Evolutionary conservation across 2,113 vertebrate species (phyloP).

Genomic region (Euleptes europaea): DNA sequence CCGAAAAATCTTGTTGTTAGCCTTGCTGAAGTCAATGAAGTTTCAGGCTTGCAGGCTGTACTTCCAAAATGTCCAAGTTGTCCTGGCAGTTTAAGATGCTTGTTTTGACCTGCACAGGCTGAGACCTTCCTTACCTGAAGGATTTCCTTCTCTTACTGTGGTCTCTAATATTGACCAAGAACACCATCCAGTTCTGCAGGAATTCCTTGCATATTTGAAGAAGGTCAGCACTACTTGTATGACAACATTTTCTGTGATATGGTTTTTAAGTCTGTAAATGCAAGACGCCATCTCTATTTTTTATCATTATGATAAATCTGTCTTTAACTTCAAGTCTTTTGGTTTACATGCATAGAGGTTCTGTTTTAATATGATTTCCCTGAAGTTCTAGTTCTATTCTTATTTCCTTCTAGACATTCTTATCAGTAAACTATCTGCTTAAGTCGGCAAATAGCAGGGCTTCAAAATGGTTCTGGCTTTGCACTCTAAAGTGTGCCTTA

Average conservation of each 20-base stretch:
- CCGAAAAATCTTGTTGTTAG: neutral
- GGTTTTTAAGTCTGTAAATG: neutral
- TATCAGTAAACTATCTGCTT: slow-evolving; percentile 40
- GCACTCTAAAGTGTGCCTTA: slow-evolving; percentile 60
- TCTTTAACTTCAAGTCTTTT: slow-evolving; percentile 32
- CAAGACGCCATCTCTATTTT: neutral
- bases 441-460: slow-evolving; percentile 36
- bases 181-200: neutral
- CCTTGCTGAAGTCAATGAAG: neutral
- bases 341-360: slow-evolving; percentile 20
- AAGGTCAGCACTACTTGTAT: neutral
- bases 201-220: neutral
- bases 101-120: neutral
- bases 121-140: neutral
- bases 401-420: slow-evolving; percentile 26
- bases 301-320: neutral
- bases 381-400: slow-evolving; percentile 20
- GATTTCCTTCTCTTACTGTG: neutral
- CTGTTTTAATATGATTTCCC: neutral
- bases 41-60: neutral
- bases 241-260: neutral
- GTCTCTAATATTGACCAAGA: neutral
- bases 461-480: slow-evolving; percentile 60
- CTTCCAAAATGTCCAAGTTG: neutral
- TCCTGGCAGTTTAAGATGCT: neutral